Evolutionary conservation across 2,797 vertebrate species (phyloP).

Genomic region (Pantherophis alleghaniensis): DNA sequence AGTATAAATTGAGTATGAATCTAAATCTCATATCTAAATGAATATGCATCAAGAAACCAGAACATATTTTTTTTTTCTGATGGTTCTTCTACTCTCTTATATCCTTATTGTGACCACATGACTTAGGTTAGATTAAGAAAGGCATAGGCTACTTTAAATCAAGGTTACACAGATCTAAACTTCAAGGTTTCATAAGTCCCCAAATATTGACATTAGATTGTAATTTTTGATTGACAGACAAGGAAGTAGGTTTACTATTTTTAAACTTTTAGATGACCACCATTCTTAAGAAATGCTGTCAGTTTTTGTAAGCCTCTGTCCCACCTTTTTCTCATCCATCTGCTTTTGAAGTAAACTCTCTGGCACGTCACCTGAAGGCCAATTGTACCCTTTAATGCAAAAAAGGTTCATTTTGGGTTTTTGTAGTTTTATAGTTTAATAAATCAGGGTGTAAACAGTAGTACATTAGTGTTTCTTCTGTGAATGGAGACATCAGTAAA

Average conservation of each 20-base stretch:
- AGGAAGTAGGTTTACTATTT: neutral
- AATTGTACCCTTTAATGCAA: neutral
- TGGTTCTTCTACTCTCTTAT: neutral
- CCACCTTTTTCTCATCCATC: neutral
- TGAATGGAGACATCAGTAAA: neutral
- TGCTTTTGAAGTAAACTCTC: neutral
- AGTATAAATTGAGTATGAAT: slow-evolving; percentile 29
- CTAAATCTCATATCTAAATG: slow-evolving; percentile 17
- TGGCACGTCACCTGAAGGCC: neutral
- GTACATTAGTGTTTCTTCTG: neutral
- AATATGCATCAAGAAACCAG: neutral
- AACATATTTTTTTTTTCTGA: neutral
- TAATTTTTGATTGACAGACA: neutral
- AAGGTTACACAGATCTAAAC: neutral
- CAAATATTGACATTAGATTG: neutral
- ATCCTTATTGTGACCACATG: neutral
- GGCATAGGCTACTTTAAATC: neutral
- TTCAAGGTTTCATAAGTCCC: neutral
- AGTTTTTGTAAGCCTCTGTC: neutral
- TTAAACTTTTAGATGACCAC: neutral
- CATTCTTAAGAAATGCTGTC: neutral
- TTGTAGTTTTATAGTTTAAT: neutral
- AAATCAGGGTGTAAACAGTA: neutral
- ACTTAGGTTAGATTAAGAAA: neutral
- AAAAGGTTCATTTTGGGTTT: neutral